phyloP scores from a whole-genome alignment of 2,888 invertebrate species.

The Lymantria dispar region DNA sequence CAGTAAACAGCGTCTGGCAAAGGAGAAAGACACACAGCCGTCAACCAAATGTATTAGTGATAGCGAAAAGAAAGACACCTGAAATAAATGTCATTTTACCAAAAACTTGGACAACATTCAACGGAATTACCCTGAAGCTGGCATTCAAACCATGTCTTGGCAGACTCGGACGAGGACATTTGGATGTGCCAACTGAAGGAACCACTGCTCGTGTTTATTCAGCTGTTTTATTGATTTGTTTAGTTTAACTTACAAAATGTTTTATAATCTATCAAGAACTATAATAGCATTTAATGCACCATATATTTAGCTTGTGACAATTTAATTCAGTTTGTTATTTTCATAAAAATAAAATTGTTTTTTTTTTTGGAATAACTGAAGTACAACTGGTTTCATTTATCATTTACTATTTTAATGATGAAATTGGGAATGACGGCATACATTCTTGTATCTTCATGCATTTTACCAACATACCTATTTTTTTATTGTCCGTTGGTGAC shows the following conservation, averaged over 20 bases:
- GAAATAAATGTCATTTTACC: conserved; percentile 53
- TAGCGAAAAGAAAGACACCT: conserved; percentile 79
- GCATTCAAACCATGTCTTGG: conserved; percentile 64
- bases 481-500: too few relatives aligned
- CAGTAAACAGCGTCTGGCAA: conserved; percentile 84
- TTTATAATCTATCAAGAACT: conserved; percentile 48
- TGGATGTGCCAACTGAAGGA: conserved; percentile 70
- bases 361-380: conserved; percentile 50
- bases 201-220: conserved; percentile 60
- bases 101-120: conserved; percentile 76
- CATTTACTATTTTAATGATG: conserved; percentile 21
- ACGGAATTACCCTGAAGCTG: conserved; percentile 75
- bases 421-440: too few relatives aligned
- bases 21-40: conserved; percentile 65
- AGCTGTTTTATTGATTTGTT: conserved; percentile 60
- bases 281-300: conserved; percentile 54
- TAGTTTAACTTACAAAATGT: conserved; percentile 65
- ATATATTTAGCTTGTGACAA: conserved; percentile 70
- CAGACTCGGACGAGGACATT: conserved; percentile 59
- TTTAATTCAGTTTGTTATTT: conserved; percentile 75
- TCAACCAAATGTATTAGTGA: conserved; percentile 60
- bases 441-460: too few relatives aligned
- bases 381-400: conserved; percentile 24
- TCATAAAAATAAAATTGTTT: conserved; percentile 76
- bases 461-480: too few relatives aligned